A percentile compares a stretch with the other conserved stretches of the same genome.
These are phyloP conservation scores for Melanogrammus aeglefinus DNA, from an alignment of 2,797 vertebrate genomes.

Conservation along the genomic window DNA sequence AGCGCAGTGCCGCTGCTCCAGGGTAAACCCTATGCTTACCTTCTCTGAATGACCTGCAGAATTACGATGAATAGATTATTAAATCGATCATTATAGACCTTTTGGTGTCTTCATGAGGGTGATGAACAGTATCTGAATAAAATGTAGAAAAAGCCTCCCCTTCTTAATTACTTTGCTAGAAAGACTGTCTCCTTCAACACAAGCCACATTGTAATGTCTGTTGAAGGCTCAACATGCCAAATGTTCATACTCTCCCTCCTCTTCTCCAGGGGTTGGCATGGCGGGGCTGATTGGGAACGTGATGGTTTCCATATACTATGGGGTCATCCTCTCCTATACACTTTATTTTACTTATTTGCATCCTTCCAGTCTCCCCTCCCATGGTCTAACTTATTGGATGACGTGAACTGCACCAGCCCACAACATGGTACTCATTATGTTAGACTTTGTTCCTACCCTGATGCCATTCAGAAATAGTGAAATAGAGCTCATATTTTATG, in stretches of 20 bases:
- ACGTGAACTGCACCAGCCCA: slow-evolving; percentile 73
- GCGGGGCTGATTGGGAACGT: slow-evolving; percentile 84
- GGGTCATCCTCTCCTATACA: slow-evolving; percentile 93
- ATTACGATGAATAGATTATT: background rate
- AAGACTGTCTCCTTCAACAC: background rate
- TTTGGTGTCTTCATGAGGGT: background rate
- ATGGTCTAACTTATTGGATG: slow-evolving; percentile 82
- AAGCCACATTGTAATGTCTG: background rate
- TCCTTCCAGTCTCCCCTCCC: slow-evolving; percentile 89
- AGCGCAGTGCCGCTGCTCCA: slow-evolving; percentile 72
- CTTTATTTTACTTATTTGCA: slow-evolving; percentile 92
- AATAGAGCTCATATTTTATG: background rate
- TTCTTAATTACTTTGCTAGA: background rate
- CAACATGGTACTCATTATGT: slow-evolving; percentile 65
- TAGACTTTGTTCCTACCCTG: background rate
- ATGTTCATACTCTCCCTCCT: background rate
- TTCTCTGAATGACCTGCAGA: background rate
- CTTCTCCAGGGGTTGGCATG: slow-evolving; percentile 83
- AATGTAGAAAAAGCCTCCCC: background rate
- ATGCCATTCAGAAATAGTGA: background rate
- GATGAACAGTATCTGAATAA: background rate
- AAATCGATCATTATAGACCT: background rate
- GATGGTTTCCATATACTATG: slow-evolving; percentile 87
- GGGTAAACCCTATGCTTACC: slow-evolving; percentile 49
- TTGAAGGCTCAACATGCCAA: background rate